Base-by-base conservation (phyloP, 2,797 vertebrate genomes). In the Tragopan temminckii region DNA sequence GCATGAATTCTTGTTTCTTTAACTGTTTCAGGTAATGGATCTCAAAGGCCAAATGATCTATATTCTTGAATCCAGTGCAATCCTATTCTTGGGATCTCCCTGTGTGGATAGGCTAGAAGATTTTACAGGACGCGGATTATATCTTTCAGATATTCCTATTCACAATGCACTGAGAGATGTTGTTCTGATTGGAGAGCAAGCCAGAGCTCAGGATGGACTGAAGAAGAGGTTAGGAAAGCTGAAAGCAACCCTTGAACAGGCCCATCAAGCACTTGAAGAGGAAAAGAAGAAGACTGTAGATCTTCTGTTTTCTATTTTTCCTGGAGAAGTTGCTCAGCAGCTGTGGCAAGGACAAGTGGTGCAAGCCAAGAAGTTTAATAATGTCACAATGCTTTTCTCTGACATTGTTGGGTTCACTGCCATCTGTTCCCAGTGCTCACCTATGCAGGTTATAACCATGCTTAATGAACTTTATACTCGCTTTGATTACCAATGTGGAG, bases 1-100 rank as follows among this genome's bases (percentile, higher is more conserved):
- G 27, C 24, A 17, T 84, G 24, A 92, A 80, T 81, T 89, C 33
- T 74, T 96, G 12, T 94, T 90, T 95, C 36, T 89, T 90, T 87
- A 71, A 85, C 66, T 94, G 63, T 95, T 96, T 50, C 92, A 99
- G 99, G 98, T 98, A 84, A 99, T 99, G 99, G 99, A 99, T 95
- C 98, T 99, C 66, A 99, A 99, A 98, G 99, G 99, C 84, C 99
- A 99, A 97, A 99, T 99, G 99, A 99, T 99, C 96, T 99, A 99
- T 90, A 98, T 99, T 80, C 97, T 99, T 35, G 99, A 99, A 96
- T 99, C 99, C 85, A 99, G 98, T 36, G 98, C 98, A 27, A 98
- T 99, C 94, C 97, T 99, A 48, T 99, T 99, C 95, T 90, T 99
- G 97, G 99, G 99, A 68, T 99, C 99, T 1, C 99, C 99, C 0